Evolutionary conservation across 2,797 vertebrate genomes (phyloP), one percentile per base, ranked within the genome.

Genomic region (Aplochiton taeniatus): DNA sequence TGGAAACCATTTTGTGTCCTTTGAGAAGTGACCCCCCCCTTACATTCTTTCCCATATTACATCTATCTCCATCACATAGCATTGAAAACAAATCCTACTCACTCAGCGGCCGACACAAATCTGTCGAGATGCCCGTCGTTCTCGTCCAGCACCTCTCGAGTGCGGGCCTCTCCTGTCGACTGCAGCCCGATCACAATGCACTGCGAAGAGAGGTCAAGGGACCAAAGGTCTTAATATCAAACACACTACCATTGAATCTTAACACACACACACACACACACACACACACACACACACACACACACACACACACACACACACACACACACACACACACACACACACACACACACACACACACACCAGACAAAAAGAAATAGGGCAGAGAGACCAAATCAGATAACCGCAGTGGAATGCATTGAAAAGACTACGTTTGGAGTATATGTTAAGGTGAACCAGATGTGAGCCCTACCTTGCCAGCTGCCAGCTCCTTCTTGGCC

Each of bases 31-130:
- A 31, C 2, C 2, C 3, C 31, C 31, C 31, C 31, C n/a, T n/a
- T 1, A 0, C 8, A 7, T 54, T 70, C n/a, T 14, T 31, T 31
- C 31, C 2, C 31, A 31, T 31, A 31, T 6, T 6, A 31, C 31
- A 31, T 31, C 31, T 6, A 31, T 31, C 31, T 31, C 31, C 31
- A 6, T 31, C 31, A 31, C 31, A 31, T 2, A 6, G 31, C 31
- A 31, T 31, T 31, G 3, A 31, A 31, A 31, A 31, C 31, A 6
- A 31, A 31, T 0, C 48, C n/a, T 42, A 94, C 96, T 95, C 78
- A 97, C 96, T 96, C 97, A 4, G 98, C 97, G 4, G 98, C 98
- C 0, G 98, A 99, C 11, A 99, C 97, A 58, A 99, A 99, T 89
- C 95, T 92, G 82, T 98, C 93, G 0, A 99, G 92, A 6, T 92